phyloP scores from a whole-genome alignment of 1,140 invertebrate genomes.

The Frieseomelitta varia region DNA sequence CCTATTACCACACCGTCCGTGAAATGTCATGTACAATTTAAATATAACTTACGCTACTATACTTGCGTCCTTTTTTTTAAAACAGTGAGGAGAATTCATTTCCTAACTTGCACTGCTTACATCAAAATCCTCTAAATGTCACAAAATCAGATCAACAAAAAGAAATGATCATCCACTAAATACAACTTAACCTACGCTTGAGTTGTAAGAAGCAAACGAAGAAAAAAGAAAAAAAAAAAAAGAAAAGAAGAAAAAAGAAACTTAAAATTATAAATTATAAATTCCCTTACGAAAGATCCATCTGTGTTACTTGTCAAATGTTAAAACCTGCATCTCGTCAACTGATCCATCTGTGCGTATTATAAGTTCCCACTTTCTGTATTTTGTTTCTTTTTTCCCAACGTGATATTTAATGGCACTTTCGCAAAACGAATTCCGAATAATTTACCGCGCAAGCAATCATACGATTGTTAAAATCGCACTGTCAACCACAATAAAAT shows the following conservation, averaged over 20 bases:
- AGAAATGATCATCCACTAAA: not conserved
- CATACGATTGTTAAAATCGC: slow-evolving; percentile 36
- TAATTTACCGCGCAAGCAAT: slow-evolving; percentile 14
- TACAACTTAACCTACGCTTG: not conserved
- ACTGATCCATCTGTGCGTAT: slow-evolving; percentile 58
- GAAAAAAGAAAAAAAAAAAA: not conserved
- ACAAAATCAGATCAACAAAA: not conserved
- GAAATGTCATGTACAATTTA: slow-evolving; percentile 37
- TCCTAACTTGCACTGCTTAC: not conserved
- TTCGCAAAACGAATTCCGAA: slow-evolving; percentile 53
- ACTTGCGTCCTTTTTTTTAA: slow-evolving; percentile 8
- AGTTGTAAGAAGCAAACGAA: not conserved
- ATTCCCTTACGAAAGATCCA: not conserved
- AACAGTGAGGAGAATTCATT: not conserved
- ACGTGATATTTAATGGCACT: slow-evolving; percentile 57
- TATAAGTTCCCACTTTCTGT: slow-evolving; percentile 42
- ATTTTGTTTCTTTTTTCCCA: slow-evolving; percentile 16
- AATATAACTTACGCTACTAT: slow-evolving; percentile 24
- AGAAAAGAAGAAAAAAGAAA: not conserved
- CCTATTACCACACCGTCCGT: not conserved
- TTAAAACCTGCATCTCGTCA: slow-evolving; percentile 8
- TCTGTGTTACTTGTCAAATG: not conserved
- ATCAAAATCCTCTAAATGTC: not conserved
- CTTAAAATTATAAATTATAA: slow-evolving; percentile 4
- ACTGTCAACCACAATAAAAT: slow-evolving; percentile 9